These are phyloP conservation scores for Cromileptes altivelis DNA, from an alignment of 2,113 vertebrate species.

Conservation along the genomic window DNA sequence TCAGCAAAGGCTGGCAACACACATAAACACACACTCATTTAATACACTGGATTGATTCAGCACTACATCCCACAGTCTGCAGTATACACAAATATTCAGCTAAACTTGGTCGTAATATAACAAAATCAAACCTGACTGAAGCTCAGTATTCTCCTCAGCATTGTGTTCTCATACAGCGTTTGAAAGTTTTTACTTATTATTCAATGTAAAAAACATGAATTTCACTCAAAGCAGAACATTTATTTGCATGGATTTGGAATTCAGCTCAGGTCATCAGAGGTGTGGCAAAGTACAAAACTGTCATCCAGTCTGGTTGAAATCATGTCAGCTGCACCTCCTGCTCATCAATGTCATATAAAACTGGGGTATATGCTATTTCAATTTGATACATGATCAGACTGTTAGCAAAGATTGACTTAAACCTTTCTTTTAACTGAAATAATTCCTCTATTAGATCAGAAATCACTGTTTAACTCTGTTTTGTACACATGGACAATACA, in stretches of 20 bases:
- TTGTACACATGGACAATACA: no score
- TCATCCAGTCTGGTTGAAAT: not conserved
- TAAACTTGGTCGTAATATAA: no score
- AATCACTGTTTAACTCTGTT: not conserved
- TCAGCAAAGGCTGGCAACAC: slow-evolving; percentile 85
- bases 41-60: not conserved
- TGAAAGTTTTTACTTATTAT: no score
- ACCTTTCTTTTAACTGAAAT: no score
- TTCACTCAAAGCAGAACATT: no score
- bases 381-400: not conserved
- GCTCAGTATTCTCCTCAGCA: not conserved
- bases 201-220: no score
- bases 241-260: no score
- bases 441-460: no score
- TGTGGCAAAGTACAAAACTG: not conserved
- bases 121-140: not conserved
- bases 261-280: no score
- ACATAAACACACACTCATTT: slow-evolving; percentile 12
- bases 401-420: not conserved
- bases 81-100: not conserved
- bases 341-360: not conserved
- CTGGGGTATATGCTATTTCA: not conserved
- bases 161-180: not conserved
- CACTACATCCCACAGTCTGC: not conserved
- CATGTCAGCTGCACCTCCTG: not conserved